A percentile compares a stretch with the other conserved stretches of the same genome.
phyloP scores from a whole-genome alignment of 2,797 vertebrate genomes.

The Odontamblyopus lacepedii region DNA sequence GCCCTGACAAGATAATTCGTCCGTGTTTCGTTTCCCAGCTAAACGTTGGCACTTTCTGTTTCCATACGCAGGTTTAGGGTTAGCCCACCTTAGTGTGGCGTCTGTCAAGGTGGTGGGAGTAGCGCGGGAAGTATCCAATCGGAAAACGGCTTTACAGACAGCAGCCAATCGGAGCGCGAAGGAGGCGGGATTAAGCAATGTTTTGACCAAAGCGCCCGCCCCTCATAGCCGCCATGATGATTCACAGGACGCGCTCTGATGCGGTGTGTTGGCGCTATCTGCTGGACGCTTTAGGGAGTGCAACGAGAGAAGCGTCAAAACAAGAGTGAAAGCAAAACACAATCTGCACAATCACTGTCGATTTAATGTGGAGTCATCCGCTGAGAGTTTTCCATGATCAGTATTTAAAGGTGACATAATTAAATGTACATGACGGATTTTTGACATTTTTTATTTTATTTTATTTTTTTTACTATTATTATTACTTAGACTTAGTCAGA shows the following conservation, averaged over 20 bases:
- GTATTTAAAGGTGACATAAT: no score
- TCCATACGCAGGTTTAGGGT: slow-evolving; percentile 42
- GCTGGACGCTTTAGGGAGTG: slow-evolving; percentile 26
- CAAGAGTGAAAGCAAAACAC: not conserved
- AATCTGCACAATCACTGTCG: not conserved
- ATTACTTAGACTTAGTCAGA: no score
- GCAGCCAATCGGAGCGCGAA: slow-evolving; percentile 32
- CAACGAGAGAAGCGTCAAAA: not conserved
- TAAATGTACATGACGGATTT: no score
- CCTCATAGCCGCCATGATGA: slow-evolving; percentile 1
- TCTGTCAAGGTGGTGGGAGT: slow-evolving; percentile 22
- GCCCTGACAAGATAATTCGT: slow-evolving; percentile 3
- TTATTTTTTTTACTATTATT: no score
- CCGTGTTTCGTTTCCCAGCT: slow-evolving; percentile 17
- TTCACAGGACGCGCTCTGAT: not conserved
- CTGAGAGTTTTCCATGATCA: no score
- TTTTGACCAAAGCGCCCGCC: slow-evolving; percentile 22
- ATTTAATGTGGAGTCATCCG: no score
- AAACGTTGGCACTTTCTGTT: slow-evolving; percentile 64
- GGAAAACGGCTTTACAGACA: not conserved
- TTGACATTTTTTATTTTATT: no score
- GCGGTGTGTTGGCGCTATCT: slow-evolving; percentile 27
- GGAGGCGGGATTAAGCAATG: slow-evolving; percentile 33
- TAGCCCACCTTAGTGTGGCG: slow-evolving; percentile 8
- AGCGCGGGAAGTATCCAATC: slow-evolving; percentile 42